Percentiles rank a stretch among this genome's conserved stretches.
phyloP scores from a whole-genome alignment of 53 echinoderm and acorn worm species.

The Glandiceps talaboti region DNA sequence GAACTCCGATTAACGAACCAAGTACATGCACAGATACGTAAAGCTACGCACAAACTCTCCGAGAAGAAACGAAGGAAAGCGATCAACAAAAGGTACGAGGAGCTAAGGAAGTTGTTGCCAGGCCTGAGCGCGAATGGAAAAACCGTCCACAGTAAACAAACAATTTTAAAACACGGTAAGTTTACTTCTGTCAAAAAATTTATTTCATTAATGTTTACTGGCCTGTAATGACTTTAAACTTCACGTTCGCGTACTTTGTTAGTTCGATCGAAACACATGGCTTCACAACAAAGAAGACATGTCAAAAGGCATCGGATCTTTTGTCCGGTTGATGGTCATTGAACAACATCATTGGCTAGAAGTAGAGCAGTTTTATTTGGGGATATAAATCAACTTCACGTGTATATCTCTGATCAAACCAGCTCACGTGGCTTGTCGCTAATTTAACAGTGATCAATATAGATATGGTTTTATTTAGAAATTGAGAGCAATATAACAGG shows the following conservation, averaged over 20 bases:
- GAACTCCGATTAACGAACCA: neutral
- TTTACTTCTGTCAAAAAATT: too few relatives aligned
- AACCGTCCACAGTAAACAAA: slow-evolving; percentile 24
- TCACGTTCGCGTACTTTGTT: too few relatives aligned
- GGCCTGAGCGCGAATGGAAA: slow-evolving; percentile 20
- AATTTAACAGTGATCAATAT: too few relatives aligned
- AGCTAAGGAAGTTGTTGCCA: slow-evolving; percentile 26
- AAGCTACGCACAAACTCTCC: slow-evolving; percentile 23
- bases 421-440: too few relatives aligned
- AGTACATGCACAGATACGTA: slow-evolving; percentile 13
- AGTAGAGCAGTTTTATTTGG: neutral
- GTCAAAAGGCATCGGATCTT: neutral
- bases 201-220: too few relatives aligned
- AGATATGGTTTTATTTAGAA: too few relatives aligned
- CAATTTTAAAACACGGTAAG: slow-evolving; percentile 39
- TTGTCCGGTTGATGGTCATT: neutral
- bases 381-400: too few relatives aligned
- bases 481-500: too few relatives aligned
- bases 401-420: too few relatives aligned
- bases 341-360: neutral
- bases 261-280: neutral
- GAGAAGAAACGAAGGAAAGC: slow-evolving; percentile 41
- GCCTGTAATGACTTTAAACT: too few relatives aligned
- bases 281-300: neutral
- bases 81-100: slow-evolving; percentile 33